Conservation (phyloP, 2,113 vertebrate species). For the Chloropsis cyanopogon region DNA sequence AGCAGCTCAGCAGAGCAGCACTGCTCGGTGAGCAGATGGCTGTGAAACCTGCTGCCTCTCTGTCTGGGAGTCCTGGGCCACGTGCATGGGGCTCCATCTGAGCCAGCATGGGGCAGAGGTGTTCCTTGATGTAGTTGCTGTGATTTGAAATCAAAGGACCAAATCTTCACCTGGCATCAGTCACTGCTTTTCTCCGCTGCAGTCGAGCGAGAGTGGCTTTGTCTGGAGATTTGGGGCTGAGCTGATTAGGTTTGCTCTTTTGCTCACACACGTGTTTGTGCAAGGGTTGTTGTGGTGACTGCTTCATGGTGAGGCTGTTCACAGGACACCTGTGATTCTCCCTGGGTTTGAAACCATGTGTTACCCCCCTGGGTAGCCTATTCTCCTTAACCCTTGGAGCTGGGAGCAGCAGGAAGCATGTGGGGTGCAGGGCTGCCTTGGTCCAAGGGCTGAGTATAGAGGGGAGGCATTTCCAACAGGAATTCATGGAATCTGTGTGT, state of each 20-base stretch:
- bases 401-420: not conserved
- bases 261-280: accelerated
- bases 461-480: not conserved
- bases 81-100: not conserved
- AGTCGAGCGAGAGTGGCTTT: not conserved
- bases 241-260: not conserved
- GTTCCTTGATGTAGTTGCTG: not conserved
- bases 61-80: not conserved
- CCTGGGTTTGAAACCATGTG: not conserved
- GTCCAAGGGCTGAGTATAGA: not conserved
- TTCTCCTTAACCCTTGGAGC: not conserved
- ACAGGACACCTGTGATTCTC: not conserved
- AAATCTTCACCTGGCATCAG: not conserved
- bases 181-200: not conserved
- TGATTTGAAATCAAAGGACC: not conserved
- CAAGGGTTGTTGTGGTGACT: not conserved
- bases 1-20: not conserved
- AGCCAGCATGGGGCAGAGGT: not conserved
- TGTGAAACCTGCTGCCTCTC: not conserved
- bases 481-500: not conserved
- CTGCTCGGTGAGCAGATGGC: not conserved
- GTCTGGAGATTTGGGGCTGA: not conserved
- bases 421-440: not conserved
- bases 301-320: not conserved
- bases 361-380: not conserved